Conservation (phyloP, 2,888 invertebrate genomes). For the Pediacus dermestoides region DNA sequence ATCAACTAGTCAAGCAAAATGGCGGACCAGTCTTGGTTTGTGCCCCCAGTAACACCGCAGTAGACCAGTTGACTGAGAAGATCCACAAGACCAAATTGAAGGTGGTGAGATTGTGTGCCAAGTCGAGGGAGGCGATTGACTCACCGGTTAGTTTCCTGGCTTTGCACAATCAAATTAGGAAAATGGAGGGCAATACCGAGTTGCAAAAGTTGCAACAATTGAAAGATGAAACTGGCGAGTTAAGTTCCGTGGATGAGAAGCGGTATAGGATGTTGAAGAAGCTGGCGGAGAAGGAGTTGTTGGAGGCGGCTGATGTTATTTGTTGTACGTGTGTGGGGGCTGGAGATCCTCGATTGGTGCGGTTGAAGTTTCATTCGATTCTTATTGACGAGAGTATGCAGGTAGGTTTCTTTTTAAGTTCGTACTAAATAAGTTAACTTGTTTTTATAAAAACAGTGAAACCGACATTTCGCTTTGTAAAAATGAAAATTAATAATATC, state of each 20-base stretch:
- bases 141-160: conserved; percentile 96
- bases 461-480: neutral
- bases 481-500: no score
- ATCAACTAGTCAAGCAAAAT: conserved; percentile 92
- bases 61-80: conserved; percentile 98
- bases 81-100: conserved; percentile 94
- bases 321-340: conserved; percentile 99
- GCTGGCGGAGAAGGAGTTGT: conserved; percentile 82
- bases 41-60: conserved; percentile 98
- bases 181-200: conserved; percentile 89
- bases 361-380: conserved; percentile 93
- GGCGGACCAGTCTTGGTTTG: conserved; percentile 95
- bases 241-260: conserved; percentile 93
- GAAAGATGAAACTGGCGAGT: conserved; percentile 97
- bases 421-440: no score
- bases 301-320: conserved; percentile 97
- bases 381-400: conserved; percentile 93
- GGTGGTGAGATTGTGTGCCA: conserved; percentile 88
- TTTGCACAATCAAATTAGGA: conserved; percentile 94
- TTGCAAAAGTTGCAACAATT: conserved; percentile 92
- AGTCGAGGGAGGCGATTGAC: conserved; percentile 96
- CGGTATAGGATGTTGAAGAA: conserved; percentile 79
- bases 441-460: no score
- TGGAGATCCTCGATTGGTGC: conserved; percentile 89
- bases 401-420: conserved; percentile 29